These are phyloP conservation scores for Acanthococcus lagerstroemiae DNA, from an alignment of 2,888 invertebrate species.

Conservation along the genomic window DNA sequence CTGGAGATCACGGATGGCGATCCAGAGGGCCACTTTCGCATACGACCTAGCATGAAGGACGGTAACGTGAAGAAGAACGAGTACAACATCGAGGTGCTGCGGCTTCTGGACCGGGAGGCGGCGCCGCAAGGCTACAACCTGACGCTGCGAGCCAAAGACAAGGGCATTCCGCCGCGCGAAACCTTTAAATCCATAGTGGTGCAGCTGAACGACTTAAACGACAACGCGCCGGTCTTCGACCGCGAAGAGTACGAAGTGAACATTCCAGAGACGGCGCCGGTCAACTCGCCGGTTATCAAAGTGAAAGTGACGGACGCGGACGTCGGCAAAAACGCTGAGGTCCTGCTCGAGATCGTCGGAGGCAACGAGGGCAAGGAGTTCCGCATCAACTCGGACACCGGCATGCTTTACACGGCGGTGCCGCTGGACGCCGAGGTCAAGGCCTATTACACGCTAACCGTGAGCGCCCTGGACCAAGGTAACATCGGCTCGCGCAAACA, in stretches of 20 bases:
- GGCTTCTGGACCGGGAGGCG: slow-evolving; percentile 64
- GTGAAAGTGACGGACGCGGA: slow-evolving; percentile 79
- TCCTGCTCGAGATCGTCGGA: slow-evolving; percentile 78
- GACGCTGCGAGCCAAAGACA: slow-evolving; percentile 73
- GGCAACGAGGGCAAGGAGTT: slow-evolving; percentile 87
- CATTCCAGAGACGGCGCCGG: slow-evolving; percentile 78
- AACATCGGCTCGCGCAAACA: slow-evolving; percentile 72
- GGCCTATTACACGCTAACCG: slow-evolving; percentile 74
- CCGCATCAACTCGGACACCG: slow-evolving; percentile 73
- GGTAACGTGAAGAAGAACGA: slow-evolving; percentile 48
- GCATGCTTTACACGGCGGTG: slow-evolving; percentile 76
- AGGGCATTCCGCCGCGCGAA: slow-evolving; percentile 65
- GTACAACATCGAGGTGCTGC: slow-evolving; percentile 68
- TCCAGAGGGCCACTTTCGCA: slow-evolving; percentile 73
- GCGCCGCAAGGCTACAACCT: slow-evolving; percentile 76
- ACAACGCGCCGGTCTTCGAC: slow-evolving; percentile 78
- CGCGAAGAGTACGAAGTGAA: slow-evolving; percentile 77
- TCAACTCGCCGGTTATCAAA: slow-evolving; percentile 76
- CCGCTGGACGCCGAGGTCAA: slow-evolving; percentile 74
- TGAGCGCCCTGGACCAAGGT: slow-evolving; percentile 80
- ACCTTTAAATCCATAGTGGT: slow-evolving; percentile 74
- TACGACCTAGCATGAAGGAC: slow-evolving; percentile 39
- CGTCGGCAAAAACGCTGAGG: slow-evolving; percentile 70
- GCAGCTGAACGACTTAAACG: slow-evolving; percentile 67
- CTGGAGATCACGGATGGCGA: slow-evolving; percentile 83